Evolutionary conservation across 2,113 vertebrate species (phyloP).

Genomic region (Coptodon rendalli): DNA sequence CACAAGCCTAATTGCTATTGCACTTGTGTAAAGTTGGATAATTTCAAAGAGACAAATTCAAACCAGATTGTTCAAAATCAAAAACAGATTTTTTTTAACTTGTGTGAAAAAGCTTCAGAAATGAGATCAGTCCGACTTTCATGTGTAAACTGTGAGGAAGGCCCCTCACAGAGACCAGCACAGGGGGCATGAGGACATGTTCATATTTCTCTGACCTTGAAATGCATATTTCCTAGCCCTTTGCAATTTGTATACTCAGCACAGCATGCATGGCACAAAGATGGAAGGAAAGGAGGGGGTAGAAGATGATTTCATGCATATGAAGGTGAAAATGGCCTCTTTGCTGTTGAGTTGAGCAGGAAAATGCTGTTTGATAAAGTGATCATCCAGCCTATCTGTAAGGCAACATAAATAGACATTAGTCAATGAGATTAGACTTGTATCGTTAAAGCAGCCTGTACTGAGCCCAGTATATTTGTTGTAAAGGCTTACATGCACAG

Average conservation of each 20-base stretch:
- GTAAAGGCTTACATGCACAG: neutral
- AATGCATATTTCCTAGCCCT: neutral
- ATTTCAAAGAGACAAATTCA: neutral
- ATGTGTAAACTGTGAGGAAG: neutral
- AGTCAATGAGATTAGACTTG: neutral
- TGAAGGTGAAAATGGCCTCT: neutral
- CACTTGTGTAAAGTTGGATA: neutral
- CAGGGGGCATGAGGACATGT: neutral
- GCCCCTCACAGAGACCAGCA: neutral
- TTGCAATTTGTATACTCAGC: neutral
- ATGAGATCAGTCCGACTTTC: no score
- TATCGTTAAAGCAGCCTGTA: neutral
- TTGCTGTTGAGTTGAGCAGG: neutral
- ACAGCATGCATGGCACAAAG: neutral
- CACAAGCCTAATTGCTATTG: neutral
- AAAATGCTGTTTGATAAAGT: neutral
- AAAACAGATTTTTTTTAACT: neutral
- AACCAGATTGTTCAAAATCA: neutral
- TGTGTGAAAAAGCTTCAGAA: neutral
- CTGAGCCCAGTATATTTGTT: neutral
- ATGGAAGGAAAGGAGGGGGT: neutral
- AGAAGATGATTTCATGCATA: neutral
- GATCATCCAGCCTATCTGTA: neutral
- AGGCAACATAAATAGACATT: neutral
- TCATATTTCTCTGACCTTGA: conserved; percentile 13